Conservation (phyloP, 2,888 invertebrate species). For the Agapostemon virescens region DNA sequence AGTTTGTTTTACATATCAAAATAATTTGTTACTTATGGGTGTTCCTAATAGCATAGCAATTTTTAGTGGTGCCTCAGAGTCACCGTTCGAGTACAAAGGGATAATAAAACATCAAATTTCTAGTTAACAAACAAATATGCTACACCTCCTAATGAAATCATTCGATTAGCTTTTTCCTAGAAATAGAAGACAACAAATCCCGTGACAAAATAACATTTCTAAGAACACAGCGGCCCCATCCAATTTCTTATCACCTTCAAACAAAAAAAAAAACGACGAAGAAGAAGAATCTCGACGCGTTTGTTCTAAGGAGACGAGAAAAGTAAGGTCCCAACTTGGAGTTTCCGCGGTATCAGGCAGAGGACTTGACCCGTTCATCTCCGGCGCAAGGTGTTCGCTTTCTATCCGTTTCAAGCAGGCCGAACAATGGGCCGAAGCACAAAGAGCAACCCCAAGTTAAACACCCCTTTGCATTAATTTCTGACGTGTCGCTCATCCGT, state of each 20-base stretch:
- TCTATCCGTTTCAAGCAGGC: constrained; percentile 52
- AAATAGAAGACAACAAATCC: not conserved
- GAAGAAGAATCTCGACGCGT: not conserved
- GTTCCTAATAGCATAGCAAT: too few relatives aligned
- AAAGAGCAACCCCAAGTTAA: constrained; percentile 54
- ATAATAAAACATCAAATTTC: too few relatives aligned
- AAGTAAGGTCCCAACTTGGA: not conserved
- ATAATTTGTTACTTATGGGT: too few relatives aligned
- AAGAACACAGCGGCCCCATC: not conserved
- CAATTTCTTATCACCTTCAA: not conserved
- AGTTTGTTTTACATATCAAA: too few relatives aligned
- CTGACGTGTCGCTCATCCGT: constrained; percentile 52
- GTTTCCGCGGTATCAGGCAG: constrained; percentile 12
- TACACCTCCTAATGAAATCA: too few relatives aligned
- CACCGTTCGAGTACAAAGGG: too few relatives aligned
- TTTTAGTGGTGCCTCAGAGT: too few relatives aligned
- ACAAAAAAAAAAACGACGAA: too few relatives aligned
- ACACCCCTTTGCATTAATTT: constrained; percentile 60
- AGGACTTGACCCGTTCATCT: constrained; percentile 38
- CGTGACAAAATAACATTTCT: not conserved
- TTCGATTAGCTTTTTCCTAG: not conserved
- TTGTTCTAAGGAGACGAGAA: not conserved
- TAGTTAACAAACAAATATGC: not conserved
- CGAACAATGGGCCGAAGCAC: constrained; percentile 55
- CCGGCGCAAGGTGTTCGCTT: constrained; percentile 50